Conservation (phyloP, 1,140 invertebrate species). For the Zophobas atratus region DNA sequence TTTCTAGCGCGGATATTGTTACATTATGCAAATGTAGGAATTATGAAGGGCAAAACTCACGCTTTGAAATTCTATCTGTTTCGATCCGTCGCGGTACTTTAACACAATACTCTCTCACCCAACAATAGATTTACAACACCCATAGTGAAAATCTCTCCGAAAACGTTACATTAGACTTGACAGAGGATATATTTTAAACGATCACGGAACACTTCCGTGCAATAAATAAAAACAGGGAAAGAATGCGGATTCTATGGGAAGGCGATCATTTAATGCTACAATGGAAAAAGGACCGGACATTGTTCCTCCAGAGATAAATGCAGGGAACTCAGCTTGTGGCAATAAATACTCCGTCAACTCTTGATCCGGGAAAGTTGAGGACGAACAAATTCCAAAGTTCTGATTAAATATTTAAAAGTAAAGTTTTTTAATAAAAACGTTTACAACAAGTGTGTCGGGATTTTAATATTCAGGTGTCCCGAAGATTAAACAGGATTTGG, state of each 20-base stretch:
- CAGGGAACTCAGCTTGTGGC: slow-evolving; percentile 1
- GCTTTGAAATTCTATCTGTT: too few relatives aligned
- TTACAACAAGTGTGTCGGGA: background rate
- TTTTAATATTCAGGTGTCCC: slow-evolving; percentile 14
- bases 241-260: slow-evolving; percentile 5
- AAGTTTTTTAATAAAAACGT: slow-evolving; percentile 24
- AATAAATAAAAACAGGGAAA: slow-evolving; percentile 23
- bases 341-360: slow-evolving; percentile 12
- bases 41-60: too few relatives aligned
- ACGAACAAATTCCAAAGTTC: background rate
- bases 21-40: too few relatives aligned
- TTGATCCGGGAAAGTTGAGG: background rate
- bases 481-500: background rate
- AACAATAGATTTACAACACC: background rate
- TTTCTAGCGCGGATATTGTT: too few relatives aligned
- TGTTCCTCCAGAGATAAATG: slow-evolving; percentile 7
- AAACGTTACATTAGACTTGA: background rate
- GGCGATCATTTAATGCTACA: slow-evolving; percentile 20
- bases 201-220: slow-evolving; percentile 6
- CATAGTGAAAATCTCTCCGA: background rate
- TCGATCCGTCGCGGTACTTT: too few relatives aligned
- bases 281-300: slow-evolving; percentile 12
- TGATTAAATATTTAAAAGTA: background rate
- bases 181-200: slow-evolving; percentile 12
- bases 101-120: too few relatives aligned